These are phyloP conservation scores for Orussus abietinus DNA, from an alignment of 1,140 invertebrate genomes.

Conservation along the genomic window DNA sequence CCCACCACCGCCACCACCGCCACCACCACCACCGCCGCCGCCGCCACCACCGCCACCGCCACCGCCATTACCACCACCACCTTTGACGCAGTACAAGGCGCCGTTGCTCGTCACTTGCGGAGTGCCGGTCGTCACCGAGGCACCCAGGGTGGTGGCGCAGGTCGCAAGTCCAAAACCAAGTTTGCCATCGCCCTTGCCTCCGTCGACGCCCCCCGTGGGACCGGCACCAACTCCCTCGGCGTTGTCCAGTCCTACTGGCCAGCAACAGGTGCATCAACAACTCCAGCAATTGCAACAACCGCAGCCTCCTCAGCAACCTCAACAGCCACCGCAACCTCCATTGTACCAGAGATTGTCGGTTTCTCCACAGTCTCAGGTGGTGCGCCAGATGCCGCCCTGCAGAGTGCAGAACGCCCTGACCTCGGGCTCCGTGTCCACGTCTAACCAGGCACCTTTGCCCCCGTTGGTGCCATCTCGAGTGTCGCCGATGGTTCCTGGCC, in stretches of 20 bases:
- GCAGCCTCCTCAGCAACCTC: conserved; percentile 23
- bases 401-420: conserved; percentile 32
- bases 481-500: conserved; percentile 33
- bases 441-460: conserved; percentile 24
- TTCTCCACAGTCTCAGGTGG: conserved; percentile 39
- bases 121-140: conserved; percentile 31
- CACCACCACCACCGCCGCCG: conserved; percentile 21
- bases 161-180: too few species aligned
- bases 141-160: too few species aligned
- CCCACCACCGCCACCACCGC: conserved; percentile 19
- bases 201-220: too few species aligned
- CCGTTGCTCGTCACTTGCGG: too few species aligned
- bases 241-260: too few species aligned
- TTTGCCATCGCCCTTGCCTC: too few species aligned
- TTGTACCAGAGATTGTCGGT: conserved; percentile 45
- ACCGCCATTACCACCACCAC: conserved; percentile 39
- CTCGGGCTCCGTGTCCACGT: conserved; percentile 16
- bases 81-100: conserved; percentile 39
- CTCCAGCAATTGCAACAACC: conserved; percentile 10
- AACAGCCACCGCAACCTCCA: conserved; percentile 28
- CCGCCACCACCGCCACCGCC: conserved; percentile 44
- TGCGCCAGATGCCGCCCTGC: conserved; percentile 39
- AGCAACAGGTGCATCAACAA: too few species aligned
- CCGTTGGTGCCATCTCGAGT: conserved; percentile 26
- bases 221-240: too few species aligned